Evolutionary conservation across 2,797 vertebrate genomes (phyloP).

Genomic region (Chromobotia macracanthus): DNA sequence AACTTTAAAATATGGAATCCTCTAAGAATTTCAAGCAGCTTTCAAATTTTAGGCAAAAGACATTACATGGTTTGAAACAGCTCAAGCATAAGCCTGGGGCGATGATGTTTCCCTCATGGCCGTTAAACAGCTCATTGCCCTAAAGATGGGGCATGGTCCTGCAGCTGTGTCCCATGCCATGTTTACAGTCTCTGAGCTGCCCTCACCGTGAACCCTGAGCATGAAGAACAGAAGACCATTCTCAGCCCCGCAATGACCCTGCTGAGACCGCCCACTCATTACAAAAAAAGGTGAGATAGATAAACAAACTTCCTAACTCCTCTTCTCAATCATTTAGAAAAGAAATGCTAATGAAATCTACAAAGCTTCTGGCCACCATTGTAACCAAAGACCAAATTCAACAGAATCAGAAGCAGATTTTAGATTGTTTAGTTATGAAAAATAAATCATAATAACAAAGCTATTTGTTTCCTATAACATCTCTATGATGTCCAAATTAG

Average conservation of each 20-base stretch:
- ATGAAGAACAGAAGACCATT: slow-evolving; percentile 71
- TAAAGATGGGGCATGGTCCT: slow-evolving; percentile 48
- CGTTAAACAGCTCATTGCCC: slow-evolving; percentile 46
- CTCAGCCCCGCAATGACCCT: slow-evolving; percentile 69
- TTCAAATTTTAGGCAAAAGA: slow-evolving; percentile 18
- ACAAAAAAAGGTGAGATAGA: slow-evolving; percentile 60
- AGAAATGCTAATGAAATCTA: slow-evolving; percentile 64
- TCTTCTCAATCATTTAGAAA: slow-evolving; percentile 70
- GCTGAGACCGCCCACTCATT: slow-evolving; percentile 53
- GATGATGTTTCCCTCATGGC: slow-evolving; percentile 47
- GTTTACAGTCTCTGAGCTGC: slow-evolving; percentile 82
- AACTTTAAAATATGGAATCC: not conserved
- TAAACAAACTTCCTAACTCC: slow-evolving; percentile 75
- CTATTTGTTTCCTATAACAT: slow-evolving; percentile 1
- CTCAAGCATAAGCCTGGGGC: slow-evolving; percentile 39
- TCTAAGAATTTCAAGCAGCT: slow-evolving; percentile 3
- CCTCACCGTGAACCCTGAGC: slow-evolving; percentile 78
- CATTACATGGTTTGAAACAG: slow-evolving; percentile 28
- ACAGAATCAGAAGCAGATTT: not conserved
- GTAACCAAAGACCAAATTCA: not conserved
- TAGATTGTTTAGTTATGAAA: not conserved
- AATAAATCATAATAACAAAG: not conserved
- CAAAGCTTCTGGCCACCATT: slow-evolving; percentile 27
- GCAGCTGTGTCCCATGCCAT: slow-evolving; percentile 66
- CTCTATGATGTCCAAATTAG: not conserved